phyloP scores from a whole-genome alignment of 2,888 invertebrate species.

The Ctenicera cuprea region DNA sequence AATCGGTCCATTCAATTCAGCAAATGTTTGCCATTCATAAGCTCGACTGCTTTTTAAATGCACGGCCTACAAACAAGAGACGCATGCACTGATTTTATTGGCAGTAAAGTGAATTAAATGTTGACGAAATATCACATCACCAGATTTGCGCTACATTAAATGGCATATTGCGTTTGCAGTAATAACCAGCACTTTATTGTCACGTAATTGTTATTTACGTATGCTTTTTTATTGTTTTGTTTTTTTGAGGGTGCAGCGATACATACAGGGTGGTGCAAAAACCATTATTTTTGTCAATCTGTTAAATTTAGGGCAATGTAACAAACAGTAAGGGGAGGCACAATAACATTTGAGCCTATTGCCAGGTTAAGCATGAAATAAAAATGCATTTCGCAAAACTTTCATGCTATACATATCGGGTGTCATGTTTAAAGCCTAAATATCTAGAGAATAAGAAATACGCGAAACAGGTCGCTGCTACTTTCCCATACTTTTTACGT shows the following conservation, averaged over 20 bases:
- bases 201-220: conserved; percentile 24
- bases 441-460: no score
- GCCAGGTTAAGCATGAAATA: no score
- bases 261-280: not conserved
- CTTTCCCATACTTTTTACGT: no score
- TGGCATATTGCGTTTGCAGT: conserved; percentile 20
- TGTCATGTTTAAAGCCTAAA: no score
- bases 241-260: not conserved
- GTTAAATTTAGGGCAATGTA: no score
- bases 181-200: conserved; percentile 20
- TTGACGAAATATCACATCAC: conserved; percentile 20
- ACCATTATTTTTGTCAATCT: no score
- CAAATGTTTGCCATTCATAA: conserved; percentile 30
- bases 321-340: no score
- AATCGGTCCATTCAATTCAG: conserved; percentile 16
- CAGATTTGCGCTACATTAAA: conserved; percentile 24
- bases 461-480: no score
- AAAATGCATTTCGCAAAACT: no score
- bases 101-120: conserved; percentile 32
- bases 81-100: conserved; percentile 21
- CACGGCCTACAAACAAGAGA: conserved; percentile 9
- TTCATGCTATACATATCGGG: no score
- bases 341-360: no score
- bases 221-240: conserved; percentile 4
- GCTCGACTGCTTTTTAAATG: conserved; percentile 22